phyloP scores from a whole-genome alignment of 2,113 vertebrate genomes.

The Bombycilla garrulus region DNA sequence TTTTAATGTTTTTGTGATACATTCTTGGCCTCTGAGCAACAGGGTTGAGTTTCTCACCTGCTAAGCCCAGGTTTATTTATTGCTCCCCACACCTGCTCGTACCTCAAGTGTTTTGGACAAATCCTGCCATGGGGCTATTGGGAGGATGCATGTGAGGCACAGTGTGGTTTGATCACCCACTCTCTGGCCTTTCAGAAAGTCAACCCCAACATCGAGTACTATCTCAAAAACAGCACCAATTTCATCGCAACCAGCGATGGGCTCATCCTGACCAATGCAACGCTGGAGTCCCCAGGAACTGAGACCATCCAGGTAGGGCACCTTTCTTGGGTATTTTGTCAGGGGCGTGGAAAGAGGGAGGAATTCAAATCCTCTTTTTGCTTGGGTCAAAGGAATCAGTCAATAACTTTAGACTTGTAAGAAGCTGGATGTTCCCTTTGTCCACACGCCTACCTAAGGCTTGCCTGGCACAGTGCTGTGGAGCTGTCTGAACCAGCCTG shows the following conservation, averaged over 20 bases:
- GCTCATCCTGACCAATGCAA: conserved; percentile 76
- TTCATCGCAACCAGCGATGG: conserved; percentile 81
- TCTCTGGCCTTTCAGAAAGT: conserved; percentile 72
- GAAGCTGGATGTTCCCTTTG: background rate
- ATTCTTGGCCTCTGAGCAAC: background rate
- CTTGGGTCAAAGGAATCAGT: background rate
- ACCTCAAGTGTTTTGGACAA: background rate
- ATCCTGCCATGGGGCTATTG: background rate
- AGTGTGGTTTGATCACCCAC: background rate
- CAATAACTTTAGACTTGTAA: background rate
- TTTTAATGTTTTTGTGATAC: background rate
- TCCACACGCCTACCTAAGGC: background rate
- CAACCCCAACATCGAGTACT: conserved; percentile 81
- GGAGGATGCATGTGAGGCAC: background rate
- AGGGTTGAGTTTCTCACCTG: background rate
- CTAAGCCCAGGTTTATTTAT: background rate
- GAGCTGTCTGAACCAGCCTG: background rate
- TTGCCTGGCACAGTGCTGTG: background rate
- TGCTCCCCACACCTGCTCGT: background rate
- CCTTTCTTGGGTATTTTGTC: background rate
- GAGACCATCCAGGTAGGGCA: conserved; percentile 37
- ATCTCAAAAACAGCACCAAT: conserved; percentile 80
- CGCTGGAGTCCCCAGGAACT: conserved; percentile 54
- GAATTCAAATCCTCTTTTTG: background rate
- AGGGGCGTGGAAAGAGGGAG: background rate